Conservation (phyloP, 2,113 vertebrate species). For the Microtus richardsoni region DNA sequence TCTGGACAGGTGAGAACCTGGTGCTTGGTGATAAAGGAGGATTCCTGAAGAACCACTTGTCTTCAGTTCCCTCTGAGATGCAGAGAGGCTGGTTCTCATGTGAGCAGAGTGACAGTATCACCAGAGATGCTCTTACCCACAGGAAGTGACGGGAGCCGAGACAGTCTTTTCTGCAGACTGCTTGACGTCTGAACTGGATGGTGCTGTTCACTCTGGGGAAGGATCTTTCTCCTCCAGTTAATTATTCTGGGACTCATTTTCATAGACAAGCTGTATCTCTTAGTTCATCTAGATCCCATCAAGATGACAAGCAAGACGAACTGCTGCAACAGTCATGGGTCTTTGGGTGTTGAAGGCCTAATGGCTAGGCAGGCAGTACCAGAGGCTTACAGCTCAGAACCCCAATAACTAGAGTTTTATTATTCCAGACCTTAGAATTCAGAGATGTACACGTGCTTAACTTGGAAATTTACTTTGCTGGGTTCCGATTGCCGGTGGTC, state of each 20-base stretch:
- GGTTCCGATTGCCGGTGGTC: background rate
- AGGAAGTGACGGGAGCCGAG: fast-evolving
- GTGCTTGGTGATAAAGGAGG: background rate
- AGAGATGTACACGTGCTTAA: background rate
- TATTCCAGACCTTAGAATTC: background rate
- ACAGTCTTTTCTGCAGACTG: background rate
- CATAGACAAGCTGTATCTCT: background rate
- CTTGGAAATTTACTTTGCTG: no score
- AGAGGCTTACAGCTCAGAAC: background rate
- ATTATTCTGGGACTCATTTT: background rate
- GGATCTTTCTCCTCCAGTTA: background rate
- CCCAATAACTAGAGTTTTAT: background rate
- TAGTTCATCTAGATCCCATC: background rate
- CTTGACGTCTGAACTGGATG: background rate
- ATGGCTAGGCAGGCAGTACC: background rate
- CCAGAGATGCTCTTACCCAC: background rate
- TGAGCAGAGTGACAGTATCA: background rate
- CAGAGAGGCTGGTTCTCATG: background rate
- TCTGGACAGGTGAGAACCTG: background rate
- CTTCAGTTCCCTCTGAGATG: background rate
- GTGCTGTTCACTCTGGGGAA: background rate
- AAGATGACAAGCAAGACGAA: background rate
- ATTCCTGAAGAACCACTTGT: background rate
- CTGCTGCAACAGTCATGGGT: background rate
- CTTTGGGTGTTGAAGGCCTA: background rate